Conservation (phyloP, 2,113 vertebrate genomes). For the Anhinga anhinga region DNA sequence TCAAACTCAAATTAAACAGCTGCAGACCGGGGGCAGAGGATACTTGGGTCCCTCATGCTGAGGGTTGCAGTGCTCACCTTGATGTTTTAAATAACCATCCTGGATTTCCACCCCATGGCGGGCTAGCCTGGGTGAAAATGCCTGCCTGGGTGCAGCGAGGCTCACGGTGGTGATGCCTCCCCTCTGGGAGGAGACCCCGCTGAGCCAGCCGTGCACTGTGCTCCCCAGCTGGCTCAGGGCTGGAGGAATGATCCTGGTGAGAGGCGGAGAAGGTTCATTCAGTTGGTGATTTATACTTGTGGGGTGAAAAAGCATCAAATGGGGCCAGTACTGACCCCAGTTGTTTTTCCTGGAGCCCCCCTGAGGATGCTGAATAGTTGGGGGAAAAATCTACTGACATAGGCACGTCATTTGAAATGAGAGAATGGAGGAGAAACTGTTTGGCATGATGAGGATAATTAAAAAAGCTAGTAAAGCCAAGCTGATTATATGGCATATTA, state of each 20-base stretch:
- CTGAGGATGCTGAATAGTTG: not conserved
- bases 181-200: not conserved
- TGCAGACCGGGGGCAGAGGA: not conserved
- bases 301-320: not conserved
- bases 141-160: not conserved
- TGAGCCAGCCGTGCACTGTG: not conserved
- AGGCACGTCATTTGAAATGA: not conserved
- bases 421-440: not conserved
- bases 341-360: not conserved
- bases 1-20: not conserved
- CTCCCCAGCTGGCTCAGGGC: not conserved
- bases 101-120: not conserved
- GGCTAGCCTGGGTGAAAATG: not conserved
- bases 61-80: not conserved
- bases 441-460: not conserved
- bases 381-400: not conserved
- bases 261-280: not conserved
- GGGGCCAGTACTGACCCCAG: too few relatives aligned
- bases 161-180: not conserved
- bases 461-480: conserved; percentile 23
- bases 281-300: not conserved
- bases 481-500: conserved; percentile 11
- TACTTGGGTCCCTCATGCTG: not conserved
- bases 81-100: not conserved
- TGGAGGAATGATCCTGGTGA: not conserved